Conservation (phyloP, 2,113 vertebrate species). For the Megalops atlanticus region DNA sequence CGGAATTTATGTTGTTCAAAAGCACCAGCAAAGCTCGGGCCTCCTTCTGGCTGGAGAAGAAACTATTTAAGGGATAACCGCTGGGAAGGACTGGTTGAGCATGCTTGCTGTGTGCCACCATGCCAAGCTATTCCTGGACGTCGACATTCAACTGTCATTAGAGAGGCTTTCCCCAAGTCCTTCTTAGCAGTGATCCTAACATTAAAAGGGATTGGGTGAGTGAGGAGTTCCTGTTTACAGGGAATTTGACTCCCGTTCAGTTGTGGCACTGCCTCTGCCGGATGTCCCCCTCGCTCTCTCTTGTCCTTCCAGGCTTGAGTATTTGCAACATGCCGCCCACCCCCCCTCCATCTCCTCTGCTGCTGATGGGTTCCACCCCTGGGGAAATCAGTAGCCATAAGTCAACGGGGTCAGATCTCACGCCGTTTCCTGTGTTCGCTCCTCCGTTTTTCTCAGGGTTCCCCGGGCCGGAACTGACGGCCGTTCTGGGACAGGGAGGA, state of each 20-base stretch:
- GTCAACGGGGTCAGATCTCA: too few relatives aligned
- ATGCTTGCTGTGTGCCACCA: background rate
- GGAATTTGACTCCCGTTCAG: background rate
- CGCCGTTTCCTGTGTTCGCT: too few relatives aligned
- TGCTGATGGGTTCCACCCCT: background rate
- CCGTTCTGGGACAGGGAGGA: conserved; percentile 5
- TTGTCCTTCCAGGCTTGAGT: too few relatives aligned
- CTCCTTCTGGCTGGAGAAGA: background rate
- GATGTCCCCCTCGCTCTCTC: background rate
- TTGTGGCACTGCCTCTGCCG: conserved; percentile 9
- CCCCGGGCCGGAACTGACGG: conserved; percentile 50
- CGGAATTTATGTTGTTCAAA: background rate
- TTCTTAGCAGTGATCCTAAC: background rate
- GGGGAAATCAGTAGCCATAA: too few relatives aligned
- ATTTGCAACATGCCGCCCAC: too few relatives aligned
- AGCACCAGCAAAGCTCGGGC: background rate
- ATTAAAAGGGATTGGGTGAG: background rate
- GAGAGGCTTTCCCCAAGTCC: conserved; percentile 15
- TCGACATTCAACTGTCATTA: conserved; percentile 14
- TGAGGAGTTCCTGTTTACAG: conserved; percentile 3
- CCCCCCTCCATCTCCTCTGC: conserved; percentile 3
- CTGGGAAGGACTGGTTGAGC: background rate
- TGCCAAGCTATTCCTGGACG: background rate
- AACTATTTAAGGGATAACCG: background rate
- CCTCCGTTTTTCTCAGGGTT: conserved; percentile 27